Conservation (phyloP, 2,797 vertebrate genomes). For the Pseudomugil tenellus region DNA sequence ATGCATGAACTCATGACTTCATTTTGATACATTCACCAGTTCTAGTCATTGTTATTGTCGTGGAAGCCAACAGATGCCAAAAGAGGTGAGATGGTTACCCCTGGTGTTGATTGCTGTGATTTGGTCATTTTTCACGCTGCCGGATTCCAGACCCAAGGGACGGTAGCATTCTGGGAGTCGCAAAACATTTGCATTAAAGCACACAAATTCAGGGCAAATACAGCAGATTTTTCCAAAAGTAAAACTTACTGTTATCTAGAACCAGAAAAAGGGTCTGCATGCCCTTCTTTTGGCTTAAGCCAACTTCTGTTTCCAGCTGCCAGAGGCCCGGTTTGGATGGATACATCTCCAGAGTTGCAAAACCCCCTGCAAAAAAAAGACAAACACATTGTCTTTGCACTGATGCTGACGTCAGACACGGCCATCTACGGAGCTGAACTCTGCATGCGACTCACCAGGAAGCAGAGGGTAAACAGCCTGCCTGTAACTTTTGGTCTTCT, state of each 20-base stretch:
- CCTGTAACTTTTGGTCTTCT: constrained; percentile 82
- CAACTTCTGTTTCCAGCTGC: constrained; percentile 92
- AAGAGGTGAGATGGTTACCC: constrained; percentile 73
- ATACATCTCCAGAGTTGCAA: constrained; percentile 93
- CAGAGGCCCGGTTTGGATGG: constrained; percentile 91
- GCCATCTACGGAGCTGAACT: not conserved
- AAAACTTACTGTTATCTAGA: constrained; percentile 86
- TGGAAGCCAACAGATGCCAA: not conserved
- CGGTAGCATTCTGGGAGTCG: constrained; percentile 83
- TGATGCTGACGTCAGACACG: not conserved
- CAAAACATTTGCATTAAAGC: constrained; percentile 1
- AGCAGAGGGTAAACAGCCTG: constrained; percentile 89
- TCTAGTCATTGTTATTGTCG: not conserved
- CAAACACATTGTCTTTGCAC: not conserved
- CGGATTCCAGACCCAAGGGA: constrained; percentile 88
- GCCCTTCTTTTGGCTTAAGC: constrained; percentile 88
- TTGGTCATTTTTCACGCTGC: constrained; percentile 85
- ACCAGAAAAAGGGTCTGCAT: constrained; percentile 93
- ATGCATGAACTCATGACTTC: not conserved
- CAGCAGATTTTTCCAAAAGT: not conserved
- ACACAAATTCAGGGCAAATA: not conserved
- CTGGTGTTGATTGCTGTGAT: constrained; percentile 84
- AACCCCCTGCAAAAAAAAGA: constrained; percentile 82
- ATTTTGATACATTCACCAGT: not conserved
- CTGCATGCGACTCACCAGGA: constrained; percentile 67